Evolutionary conservation across 1,140 invertebrate genomes (phyloP), one percentile per base, ranked within the genome.

Genomic region (Eriosoma lanigerum): DNA sequence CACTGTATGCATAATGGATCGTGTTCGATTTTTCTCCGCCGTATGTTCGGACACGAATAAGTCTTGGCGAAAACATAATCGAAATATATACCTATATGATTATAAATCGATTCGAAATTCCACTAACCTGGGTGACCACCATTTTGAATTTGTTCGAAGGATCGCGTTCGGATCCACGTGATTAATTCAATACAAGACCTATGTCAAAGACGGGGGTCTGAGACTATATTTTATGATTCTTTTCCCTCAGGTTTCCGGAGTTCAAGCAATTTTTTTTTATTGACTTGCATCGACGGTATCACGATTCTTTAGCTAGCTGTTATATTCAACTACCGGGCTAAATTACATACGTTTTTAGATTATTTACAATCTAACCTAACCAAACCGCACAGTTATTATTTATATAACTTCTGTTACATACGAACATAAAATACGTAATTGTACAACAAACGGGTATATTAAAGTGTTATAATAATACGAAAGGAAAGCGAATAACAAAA

Each of bases 141-240:
- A 68, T 68, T 48, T 68, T 68, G 64, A 68, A 68, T 68, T 68
- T 17, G n/a, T 46, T n/a, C n/a, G n/a, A n/a, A n/a, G n/a, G n/a
- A n/a, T n/a, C n/a, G n/a, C n/a, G n/a, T n/a, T n/a, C n/a, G n/a
- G 64, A 46, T 48, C 21, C 64, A 8, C 3, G 64, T 21, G 21
- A 68, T 68, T 68, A 68, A 68, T 68, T 68, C 64, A 48, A 4
- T 21, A 21, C 13, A 48, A 6, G 38, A 68, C 64, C 64, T 68
- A 9, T 68, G 64, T 68, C 64, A 68, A 9, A 38, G 46, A 68
- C 64, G 5, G 38, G 13, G 64, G 38, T 68, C 64, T 46, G 24
- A n/a, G 64, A 9, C n/a, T 48, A 48, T 68, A 68, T 68, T 68
- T 68, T 68, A 68, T 24, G 38, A 68, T 38, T 68, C 13, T 46